Evolutionary conservation across 1,140 invertebrate genomes (phyloP).

Genomic region (Arctopsyche grandis): DNA sequence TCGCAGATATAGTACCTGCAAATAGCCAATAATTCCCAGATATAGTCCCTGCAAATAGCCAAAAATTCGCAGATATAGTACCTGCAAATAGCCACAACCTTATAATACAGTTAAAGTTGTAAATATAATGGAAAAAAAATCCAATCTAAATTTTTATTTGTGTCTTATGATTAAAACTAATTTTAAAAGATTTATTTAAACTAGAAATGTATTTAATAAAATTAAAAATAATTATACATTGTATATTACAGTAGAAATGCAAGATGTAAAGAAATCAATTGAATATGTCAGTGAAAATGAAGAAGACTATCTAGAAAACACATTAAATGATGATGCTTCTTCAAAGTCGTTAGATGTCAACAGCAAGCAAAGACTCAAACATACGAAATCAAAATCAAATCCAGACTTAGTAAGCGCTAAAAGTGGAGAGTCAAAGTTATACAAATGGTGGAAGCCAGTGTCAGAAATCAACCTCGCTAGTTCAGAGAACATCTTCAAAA

Average conservation of each 20-base stretch:
- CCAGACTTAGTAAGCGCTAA: not conserved
- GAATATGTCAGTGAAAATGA: slow-evolving; percentile 49
- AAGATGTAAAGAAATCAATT: slow-evolving; percentile 36
- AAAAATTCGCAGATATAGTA: too few species aligned
- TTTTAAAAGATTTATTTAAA: not conserved
- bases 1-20: too few species aligned
- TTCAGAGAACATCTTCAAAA: slow-evolving; percentile 47
- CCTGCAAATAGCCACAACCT: too few species aligned
- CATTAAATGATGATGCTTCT: not conserved
- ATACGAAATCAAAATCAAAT: not conserved
- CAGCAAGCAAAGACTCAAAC: not conserved
- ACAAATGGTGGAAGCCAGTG: slow-evolving; percentile 48
- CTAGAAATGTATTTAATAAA: too few species aligned
- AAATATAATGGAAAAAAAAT: too few species aligned
- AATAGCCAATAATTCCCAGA: too few species aligned
- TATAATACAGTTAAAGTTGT: not conserved
- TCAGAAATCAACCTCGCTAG: slow-evolving; percentile 50
- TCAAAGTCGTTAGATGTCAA: slow-evolving; percentile 27
- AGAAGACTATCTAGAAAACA: slow-evolving; percentile 46
- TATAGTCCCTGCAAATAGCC: too few species aligned
- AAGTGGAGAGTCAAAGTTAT: not conserved
- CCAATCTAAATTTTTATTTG: too few species aligned
- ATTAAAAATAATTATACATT: slow-evolving; percentile 17
- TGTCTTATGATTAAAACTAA: too few species aligned
- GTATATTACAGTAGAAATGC: slow-evolving; percentile 48